Evolutionary conservation across 2,113 vertebrate species (phyloP), one percentile per base, ranked within the genome.

Genomic region (Myotis lucifugus): DNA sequence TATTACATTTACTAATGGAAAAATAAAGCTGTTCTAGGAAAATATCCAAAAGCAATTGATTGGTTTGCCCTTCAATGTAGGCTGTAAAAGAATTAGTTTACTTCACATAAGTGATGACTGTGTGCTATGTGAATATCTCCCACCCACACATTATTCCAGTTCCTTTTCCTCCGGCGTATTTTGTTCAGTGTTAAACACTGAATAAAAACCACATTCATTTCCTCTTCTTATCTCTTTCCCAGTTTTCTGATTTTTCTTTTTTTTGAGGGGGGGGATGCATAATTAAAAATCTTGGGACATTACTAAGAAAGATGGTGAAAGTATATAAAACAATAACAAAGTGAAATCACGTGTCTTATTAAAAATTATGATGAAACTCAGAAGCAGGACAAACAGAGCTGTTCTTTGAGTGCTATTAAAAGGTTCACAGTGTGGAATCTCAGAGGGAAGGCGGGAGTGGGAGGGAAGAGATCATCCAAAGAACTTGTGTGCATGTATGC

Each of bases 1-100:
- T 84, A 91, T 4, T 94, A 13, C 8, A 92, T 81, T 96, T 92
- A 81, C 37, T 70, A 87, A 70, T 78, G 15, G 15, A 54, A 34
- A 42, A 73, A 42, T 25, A 46, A 78, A 34, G 50, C 5, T 79
- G 34, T 73, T 76, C 50, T 32, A 95, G 67, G 78, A 91, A 70
- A 94, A 85, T 54, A 94, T 82, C 69, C 52, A 46, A 91, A 89
- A 81, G 27, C 46, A 86, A 74, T 27, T 23, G 61, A 70, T 25
- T 88, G 42, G 6, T 76, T 42, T 70, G 40, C 84, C 56, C 61
- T 91, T 66, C 32, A 69, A 9, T 32, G 21, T 6, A 46, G 73
- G 5, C 37, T 77, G 29, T 56, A 82, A 82, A 90, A 37, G 37
- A 85, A 64, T 69, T 56, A n/a, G 14, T 69, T 73, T 73, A 69